Evolutionary conservation across 2,888 invertebrate species (phyloP).

Genomic region (Clistopyga incitator): DNA sequence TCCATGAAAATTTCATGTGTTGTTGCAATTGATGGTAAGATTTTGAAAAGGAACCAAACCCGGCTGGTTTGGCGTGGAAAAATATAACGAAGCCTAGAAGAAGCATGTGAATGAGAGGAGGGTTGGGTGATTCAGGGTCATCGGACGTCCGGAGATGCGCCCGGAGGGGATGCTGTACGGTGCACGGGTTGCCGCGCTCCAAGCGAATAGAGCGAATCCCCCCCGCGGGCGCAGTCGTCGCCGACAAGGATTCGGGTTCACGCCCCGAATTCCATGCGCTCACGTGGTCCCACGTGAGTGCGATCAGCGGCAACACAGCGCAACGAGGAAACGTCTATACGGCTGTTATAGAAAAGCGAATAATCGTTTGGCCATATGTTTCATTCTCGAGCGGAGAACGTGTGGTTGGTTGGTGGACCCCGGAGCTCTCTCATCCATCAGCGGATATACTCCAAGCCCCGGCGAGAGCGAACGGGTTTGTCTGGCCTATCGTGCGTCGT

Average conservation of each 20-base stretch:
- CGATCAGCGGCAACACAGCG: background rate
- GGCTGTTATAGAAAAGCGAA: background rate
- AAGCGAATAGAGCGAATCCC: constrained; percentile 4
- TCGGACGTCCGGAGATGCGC: constrained; percentile 46
- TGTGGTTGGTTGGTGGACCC: background rate
- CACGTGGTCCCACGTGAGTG: constrained; percentile 48
- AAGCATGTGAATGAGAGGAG: constrained; percentile 27
- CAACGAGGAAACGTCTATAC: background rate
- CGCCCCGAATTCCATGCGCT: constrained; percentile 55
- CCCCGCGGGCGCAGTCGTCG: background rate
- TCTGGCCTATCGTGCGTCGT: constrained; percentile 43
- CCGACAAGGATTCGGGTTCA: constrained; percentile 44
- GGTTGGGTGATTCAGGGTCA: constrained; percentile 39
- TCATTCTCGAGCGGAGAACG: background rate
- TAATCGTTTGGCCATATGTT: constrained; percentile 37
- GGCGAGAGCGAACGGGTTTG: constrained; percentile 34
- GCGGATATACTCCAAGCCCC: background rate
- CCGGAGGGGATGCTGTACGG: constrained; percentile 16
- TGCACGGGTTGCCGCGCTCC: constrained; percentile 36
- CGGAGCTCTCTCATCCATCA: constrained; percentile 2
- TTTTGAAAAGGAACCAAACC: no score
- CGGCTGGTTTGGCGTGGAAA: background rate
- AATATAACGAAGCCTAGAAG: background rate
- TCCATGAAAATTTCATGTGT: no score
- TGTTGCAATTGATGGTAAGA: no score